phyloP scores from a whole-genome alignment of 35 echinoderm and acorn worm species.

The Strongylocentrotus purpuratus region DNA sequence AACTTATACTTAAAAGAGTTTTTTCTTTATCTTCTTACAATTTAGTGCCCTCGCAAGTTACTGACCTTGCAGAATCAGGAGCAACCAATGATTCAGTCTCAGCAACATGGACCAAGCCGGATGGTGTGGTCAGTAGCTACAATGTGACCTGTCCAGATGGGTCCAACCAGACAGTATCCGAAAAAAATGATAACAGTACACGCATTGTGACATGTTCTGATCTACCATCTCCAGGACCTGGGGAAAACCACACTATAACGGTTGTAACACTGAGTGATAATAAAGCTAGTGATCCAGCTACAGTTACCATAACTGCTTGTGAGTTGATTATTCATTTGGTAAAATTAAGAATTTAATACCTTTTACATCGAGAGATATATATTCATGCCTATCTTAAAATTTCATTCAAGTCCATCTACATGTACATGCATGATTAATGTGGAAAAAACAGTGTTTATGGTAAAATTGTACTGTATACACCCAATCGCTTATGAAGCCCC shows the following conservation, averaged over 20 bases:
- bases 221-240: neutral
- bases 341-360: too few species aligned
- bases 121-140: neutral
- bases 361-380: too few species aligned
- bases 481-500: too few species aligned
- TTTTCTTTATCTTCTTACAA: too few species aligned
- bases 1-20: too few species aligned
- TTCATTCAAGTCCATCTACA: too few species aligned
- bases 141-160: neutral
- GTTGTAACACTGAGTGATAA: neutral
- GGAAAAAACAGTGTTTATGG: too few species aligned
- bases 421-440: too few species aligned
- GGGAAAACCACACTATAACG: neutral
- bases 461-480: too few species aligned
- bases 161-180: neutral
- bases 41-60: neutral
- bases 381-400: too few species aligned
- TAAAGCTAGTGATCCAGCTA: neutral
- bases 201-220: neutral
- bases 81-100: neutral
- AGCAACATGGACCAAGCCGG: neutral
- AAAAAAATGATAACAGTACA: too few species aligned
- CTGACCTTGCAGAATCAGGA: neutral
- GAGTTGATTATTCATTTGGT: neutral
- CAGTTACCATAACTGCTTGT: neutral